A percentile compares a stretch with the other conserved stretches of the same genome.
Evolutionary conservation across 2,888 invertebrate species (phyloP).

Genomic region (Mythimna ferrago): DNA sequence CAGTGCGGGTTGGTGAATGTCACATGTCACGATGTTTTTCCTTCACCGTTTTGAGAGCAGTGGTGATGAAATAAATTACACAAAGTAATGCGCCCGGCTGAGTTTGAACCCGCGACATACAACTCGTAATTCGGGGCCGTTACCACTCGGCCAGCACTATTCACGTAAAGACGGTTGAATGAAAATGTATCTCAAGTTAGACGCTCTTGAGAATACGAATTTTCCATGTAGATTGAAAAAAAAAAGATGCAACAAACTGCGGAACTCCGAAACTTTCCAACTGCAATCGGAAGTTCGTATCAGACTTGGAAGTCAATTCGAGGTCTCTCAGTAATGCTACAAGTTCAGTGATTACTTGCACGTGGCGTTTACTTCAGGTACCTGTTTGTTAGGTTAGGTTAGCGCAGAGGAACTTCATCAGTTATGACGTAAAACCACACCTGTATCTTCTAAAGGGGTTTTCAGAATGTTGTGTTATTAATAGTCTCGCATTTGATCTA

Average conservation of each 20-base stretch:
- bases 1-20: no score
- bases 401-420: background rate
- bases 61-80: no score
- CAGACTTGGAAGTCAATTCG: slow-evolving; percentile 33
- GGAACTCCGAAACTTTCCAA: slow-evolving; percentile 32
- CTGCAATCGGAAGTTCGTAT: slow-evolving; percentile 40
- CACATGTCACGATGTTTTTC: no score
- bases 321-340: slow-evolving; percentile 29
- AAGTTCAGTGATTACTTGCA: slow-evolving; percentile 51
- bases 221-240: background rate
- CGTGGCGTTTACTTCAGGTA: slow-evolving; percentile 18
- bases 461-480: background rate
- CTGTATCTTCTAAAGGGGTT: background rate
- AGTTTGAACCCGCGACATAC: no score
- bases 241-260: slow-evolving; percentile 1
- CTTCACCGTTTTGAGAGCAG: no score
- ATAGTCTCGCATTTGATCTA: background rate
- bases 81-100: no score
- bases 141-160: no score
- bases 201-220: no score
- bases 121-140: no score
- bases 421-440: no score
- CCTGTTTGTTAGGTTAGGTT: background rate
- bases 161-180: no score
- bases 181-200: no score